Base-by-base conservation (phyloP, 2,113 vertebrate genomes). In the Prionailurus bengalensis region DNA sequence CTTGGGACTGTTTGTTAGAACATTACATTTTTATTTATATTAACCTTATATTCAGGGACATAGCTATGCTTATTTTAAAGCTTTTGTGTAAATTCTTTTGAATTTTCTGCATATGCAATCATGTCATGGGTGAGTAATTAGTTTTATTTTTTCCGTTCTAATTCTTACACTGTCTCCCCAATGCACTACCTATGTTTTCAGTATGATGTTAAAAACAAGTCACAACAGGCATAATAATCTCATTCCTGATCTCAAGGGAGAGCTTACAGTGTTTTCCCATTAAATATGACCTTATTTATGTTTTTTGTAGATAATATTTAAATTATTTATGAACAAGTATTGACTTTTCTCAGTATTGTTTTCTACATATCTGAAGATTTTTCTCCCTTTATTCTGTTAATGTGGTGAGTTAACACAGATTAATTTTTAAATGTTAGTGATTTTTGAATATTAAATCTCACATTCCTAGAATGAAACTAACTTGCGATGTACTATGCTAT, bases 401-500 rank as follows among this genome's bases (percentile, higher is more conserved):
- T 36, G 58, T 70, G 33, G 51, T 94, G 58, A 92, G 51, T 81
- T 86, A 74, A 48, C 15, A 80, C 27, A 51, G 65, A 73, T 79
- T 89, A n/a, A 74, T 31, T 95, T 95, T 68, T 95, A 71, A 91
- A 78, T 68, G 39, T 68, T 95, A 95, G 70, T 85, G 33, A 91
- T 53, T 97, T 92, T 42, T 94, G 42, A 86, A 78, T 70, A 39
- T 88, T 91, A 79, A 70, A 73, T n/a, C 65, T 91, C 74, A 92
- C 29, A n/a, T 83, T 94, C n/a, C 53, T 63, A 82, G n/a, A 90
- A 88, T 83, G 42, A 92, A 45, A 36, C 63, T 92, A 92, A 92
- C 39, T 79, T 90, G 58, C 8, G n/a, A 95, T 51, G 2, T 86
- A 86, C 45, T 81, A 80, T 68, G 17, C 63, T 91, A 21, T 90